These are phyloP conservation scores for Pluvialis apricaria DNA, from an alignment of 2,113 vertebrate species.

Conservation along the genomic window DNA sequence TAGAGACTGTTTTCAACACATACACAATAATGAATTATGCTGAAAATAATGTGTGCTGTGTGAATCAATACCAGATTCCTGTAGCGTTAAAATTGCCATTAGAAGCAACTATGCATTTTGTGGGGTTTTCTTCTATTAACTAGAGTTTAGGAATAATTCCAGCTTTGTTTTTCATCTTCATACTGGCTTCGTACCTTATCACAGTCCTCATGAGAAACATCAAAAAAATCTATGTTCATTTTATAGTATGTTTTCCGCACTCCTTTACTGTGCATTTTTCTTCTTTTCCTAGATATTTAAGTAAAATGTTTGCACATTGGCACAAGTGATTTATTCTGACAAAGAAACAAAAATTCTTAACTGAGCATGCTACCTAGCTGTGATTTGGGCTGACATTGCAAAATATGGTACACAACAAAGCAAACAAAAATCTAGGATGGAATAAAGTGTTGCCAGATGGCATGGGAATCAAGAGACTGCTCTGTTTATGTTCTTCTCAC, in stretches of 20 bases:
- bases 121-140: not conserved
- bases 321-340: not conserved
- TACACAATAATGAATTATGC: not conserved
- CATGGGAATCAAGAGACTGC: not conserved
- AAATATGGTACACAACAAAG: not conserved
- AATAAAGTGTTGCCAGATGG: not conserved
- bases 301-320: not conserved
- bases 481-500: not conserved
- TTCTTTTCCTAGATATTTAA: not conserved
- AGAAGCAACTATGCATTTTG: not conserved
- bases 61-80: conserved; percentile 6
- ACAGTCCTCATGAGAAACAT: not conserved
- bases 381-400: not conserved
- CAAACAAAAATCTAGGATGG: not conserved
- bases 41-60: not conserved
- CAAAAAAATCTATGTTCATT: not conserved
- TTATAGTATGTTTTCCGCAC: not conserved
- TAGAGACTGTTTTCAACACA: not conserved
- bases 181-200: not conserved
- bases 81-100: not conserved
- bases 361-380: not conserved
- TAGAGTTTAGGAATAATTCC: not conserved
- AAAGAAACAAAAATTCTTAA: not conserved
- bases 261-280: not conserved
- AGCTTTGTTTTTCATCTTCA: not conserved